Evolutionary conservation across 2,797 vertebrate species (phyloP), one percentile per base, ranked within the genome.

Genomic region (Sarcoramphus papa): DNA sequence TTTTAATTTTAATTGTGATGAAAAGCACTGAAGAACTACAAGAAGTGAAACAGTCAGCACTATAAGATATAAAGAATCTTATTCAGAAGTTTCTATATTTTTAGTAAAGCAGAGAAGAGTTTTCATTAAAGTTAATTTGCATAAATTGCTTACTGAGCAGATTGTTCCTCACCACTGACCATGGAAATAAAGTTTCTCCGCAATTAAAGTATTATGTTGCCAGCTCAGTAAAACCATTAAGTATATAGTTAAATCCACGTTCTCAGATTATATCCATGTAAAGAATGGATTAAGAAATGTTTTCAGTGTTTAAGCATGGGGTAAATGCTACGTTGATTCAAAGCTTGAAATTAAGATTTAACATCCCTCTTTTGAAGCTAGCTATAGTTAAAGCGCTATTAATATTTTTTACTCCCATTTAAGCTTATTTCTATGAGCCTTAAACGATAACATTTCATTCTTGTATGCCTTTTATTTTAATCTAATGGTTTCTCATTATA

Each of bases 51-150:
- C 12, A 87, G 41, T 43, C 85, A 93, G 43, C 7, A 25, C 16
- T 63, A 7, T 25, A 48, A 33, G 30, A 85, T 37, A 76, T 22
- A 41, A 91, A 62, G 25, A 45, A 70, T 48, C 20, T 69, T 73
- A 82, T 76, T 93, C 3, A 3, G 47, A 93, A 78, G 24, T 78
- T 76, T 84, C 47, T 78, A 8, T 91, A 62, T 74, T 95, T 96
- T 92, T 53, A 70, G 37, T 40, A 75, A 93, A 64, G 43, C 41
- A 76, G 48, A 69, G 48, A 45, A 96, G 41, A 82, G 50, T 89
- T 95, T 90, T 92, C 77, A 87, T 94, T 88, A 64, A 77, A 93
- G 74, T 73, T 3, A 81, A 86, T 96, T 95, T 94, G 56, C 80
- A 92, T 93, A 82, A 92, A 89, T 81, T 89, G 10, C 43, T 90